Evolutionary conservation across 2,797 vertebrate species (phyloP).

Genomic region (Leptoclinus maculatus): DNA sequence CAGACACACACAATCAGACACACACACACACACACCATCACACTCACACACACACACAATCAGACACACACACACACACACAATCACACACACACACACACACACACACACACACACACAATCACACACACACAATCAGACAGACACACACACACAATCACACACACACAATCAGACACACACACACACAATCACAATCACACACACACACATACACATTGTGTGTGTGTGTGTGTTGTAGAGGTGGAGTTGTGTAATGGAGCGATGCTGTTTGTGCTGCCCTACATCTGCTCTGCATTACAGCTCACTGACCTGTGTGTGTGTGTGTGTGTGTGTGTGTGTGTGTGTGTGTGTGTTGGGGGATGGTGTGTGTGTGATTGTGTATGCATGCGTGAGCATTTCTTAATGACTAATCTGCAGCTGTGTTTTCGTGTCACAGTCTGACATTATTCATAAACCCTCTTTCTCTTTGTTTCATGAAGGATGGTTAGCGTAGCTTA

Average conservation of each 20-base stretch:
- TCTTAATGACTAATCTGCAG: constrained; percentile 64
- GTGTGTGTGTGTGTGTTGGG: background rate
- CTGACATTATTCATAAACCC: constrained; percentile 3
- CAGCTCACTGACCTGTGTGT: background rate
- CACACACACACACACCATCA: background rate
- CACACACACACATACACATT: constrained; percentile 5
- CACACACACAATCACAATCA: constrained; percentile 8
- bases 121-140: no score
- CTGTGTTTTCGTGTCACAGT: constrained; percentile 20
- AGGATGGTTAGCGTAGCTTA: background rate
- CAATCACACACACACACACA: background rate
- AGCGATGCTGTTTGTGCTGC: background rate
- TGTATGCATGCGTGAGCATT: constrained; percentile 56
- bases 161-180: background rate
- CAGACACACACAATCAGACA: background rate
- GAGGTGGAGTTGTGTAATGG: no score
- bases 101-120: constrained; percentile 1
- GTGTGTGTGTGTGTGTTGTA: no score
- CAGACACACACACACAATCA: background rate
- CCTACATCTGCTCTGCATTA: background rate
- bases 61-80: background rate
- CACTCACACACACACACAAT: no score
- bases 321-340: constrained; percentile 20
- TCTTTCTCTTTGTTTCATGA: background rate
- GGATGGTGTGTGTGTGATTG: background rate